Conservation (phyloP, 2,113 vertebrate genomes). For the Psittacus erithacus region DNA sequence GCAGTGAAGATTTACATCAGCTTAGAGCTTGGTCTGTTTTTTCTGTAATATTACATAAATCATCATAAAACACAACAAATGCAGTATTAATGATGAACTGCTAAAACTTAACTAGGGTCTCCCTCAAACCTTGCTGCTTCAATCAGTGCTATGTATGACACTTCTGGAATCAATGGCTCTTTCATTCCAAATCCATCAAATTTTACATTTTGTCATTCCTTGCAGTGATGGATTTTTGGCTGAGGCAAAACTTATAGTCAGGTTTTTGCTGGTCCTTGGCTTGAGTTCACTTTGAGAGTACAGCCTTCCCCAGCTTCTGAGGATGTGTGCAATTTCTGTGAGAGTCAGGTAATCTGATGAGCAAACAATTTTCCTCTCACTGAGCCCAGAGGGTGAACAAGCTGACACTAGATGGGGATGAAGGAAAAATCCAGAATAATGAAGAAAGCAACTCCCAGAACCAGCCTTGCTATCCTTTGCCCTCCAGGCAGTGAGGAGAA, state of each 20-base stretch:
- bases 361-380: not conserved
- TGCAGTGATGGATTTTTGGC: not conserved
- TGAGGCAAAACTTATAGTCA: not conserved
- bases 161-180: not conserved
- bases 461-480: not conserved
- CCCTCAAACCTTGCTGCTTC: not conserved
- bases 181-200: constrained; percentile 22
- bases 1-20: not conserved
- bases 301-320: not conserved
- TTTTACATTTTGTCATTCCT: constrained; percentile 24
- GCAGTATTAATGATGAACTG: not conserved
- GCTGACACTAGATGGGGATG: not conserved
- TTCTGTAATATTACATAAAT: not conserved
- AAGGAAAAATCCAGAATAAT: constrained; percentile 30
- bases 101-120: not conserved
- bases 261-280: not conserved
- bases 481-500: not conserved
- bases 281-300: not conserved
- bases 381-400: not conserved
- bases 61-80: constrained; percentile 12
- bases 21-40: not conserved
- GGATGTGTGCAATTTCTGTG: not conserved
- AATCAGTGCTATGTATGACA: not conserved
- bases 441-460: not conserved
- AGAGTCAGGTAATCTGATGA: not conserved